These are phyloP conservation scores for Burhinus bistriatus DNA, from an alignment of 2,113 vertebrate species.

Conservation along the genomic window DNA sequence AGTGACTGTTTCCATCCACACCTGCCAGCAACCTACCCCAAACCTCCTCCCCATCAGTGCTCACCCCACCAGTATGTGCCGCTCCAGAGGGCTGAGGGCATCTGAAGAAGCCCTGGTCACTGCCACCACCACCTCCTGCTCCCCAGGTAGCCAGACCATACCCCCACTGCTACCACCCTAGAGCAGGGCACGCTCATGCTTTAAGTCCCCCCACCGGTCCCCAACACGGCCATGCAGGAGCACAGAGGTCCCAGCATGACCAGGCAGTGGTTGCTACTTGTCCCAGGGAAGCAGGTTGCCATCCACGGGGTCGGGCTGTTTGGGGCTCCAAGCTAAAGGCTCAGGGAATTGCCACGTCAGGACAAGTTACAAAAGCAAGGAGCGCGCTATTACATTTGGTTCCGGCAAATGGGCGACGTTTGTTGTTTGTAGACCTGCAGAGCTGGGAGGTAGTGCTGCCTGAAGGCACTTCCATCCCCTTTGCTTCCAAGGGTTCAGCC, in stretches of 20 bases:
- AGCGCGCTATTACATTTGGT: not conserved
- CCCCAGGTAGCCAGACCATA: fast-evolving
- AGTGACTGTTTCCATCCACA: not conserved
- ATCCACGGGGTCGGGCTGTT: not conserved
- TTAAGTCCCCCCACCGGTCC: not conserved
- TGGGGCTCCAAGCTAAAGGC: not conserved
- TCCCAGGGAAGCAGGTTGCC: not conserved
- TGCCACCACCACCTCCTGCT: not conserved
- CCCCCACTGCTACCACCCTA: not conserved
- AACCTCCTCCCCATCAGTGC: not conserved
- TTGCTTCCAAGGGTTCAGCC: not conserved
- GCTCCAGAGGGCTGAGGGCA: not conserved
- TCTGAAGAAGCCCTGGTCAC: not conserved
- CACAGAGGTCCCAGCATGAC: not conserved
- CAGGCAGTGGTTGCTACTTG: fast-evolving
- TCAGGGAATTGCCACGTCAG: not conserved
- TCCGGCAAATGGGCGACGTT: fast-evolving
- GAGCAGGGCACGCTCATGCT: too few species aligned
- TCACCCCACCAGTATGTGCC: not conserved
- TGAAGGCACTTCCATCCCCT: not conserved
- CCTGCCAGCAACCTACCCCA: not conserved
- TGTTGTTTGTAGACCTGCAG: not conserved
- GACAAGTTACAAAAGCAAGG: fast-evolving
- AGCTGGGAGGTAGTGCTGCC: not conserved
- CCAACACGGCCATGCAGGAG: fast-evolving